A percentile compares a stretch with the other conserved stretches of the same genome.
Conservation (phyloP, 2,797 vertebrate genomes). For the Allobates femoralis region DNA sequence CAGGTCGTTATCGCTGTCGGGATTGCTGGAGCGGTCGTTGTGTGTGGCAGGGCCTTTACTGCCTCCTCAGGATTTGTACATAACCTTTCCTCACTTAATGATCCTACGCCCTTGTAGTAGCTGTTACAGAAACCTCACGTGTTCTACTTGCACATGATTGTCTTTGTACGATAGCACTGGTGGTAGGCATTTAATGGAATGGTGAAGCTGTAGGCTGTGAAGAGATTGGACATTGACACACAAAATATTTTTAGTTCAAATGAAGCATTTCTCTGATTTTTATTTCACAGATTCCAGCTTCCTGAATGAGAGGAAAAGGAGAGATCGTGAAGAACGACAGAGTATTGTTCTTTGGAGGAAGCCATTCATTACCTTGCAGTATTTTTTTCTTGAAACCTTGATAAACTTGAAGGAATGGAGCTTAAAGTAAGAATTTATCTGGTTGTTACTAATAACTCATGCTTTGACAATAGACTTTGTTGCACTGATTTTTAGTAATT, state of each 20-base stretch:
- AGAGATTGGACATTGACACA: background rate
- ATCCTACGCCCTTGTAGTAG: background rate
- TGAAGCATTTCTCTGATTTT: background rate
- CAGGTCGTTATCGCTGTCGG: too few relatives aligned
- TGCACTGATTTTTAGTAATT: too few relatives aligned
- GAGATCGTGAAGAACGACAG: slow-evolving; percentile 89
- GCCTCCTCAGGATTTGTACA: background rate
- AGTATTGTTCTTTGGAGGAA: slow-evolving; percentile 93
- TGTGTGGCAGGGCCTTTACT: too few relatives aligned
- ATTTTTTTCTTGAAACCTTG: slow-evolving; percentile 92
- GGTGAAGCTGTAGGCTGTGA: background rate
- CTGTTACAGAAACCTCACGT: background rate
- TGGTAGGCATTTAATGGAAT: background rate
- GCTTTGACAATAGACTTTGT: background rate
- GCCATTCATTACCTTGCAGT: slow-evolving; percentile 90
- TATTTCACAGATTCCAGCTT: slow-evolving; percentile 78
- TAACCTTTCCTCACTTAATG: background rate
- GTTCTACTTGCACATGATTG: background rate
- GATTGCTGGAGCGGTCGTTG: too few relatives aligned
- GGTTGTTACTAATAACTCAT: background rate
- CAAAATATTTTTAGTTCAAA: background rate
- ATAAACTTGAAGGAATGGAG: slow-evolving; percentile 94
- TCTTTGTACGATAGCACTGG: background rate
- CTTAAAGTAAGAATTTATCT: slow-evolving; percentile 84
- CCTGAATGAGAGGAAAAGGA: slow-evolving; percentile 82